Evolutionary conservation across 1,140 invertebrate genomes (phyloP).

Genomic region (Atopsyche davidsoni): DNA sequence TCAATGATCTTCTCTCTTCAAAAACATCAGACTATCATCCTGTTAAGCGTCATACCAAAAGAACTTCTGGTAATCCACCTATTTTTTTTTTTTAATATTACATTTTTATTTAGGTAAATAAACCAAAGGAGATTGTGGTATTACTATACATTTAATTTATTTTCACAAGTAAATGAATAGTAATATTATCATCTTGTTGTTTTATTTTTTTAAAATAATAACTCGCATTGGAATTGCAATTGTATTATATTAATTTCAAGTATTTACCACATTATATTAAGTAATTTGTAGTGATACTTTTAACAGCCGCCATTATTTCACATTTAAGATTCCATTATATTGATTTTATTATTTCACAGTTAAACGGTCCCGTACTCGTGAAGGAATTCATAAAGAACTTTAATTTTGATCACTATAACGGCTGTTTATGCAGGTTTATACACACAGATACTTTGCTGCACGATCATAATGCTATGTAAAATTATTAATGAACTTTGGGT

Average conservation of each 20-base stretch:
- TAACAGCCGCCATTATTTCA: background rate
- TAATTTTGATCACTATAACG: conserved; percentile 20
- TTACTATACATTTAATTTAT: background rate
- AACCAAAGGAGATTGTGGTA: background rate
- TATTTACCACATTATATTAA: no score
- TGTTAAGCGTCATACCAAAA: conserved; percentile 18
- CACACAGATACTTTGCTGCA: conserved; percentile 1
- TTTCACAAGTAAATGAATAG: no score
- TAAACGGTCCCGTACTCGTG: conserved; percentile 25
- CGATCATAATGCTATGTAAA: no score
- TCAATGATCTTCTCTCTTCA: conserved; percentile 18
- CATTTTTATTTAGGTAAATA: background rate
- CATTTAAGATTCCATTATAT: background rate
- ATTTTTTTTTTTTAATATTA: background rate
- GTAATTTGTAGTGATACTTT: background rate
- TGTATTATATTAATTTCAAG: no score
- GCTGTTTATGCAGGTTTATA: conserved; percentile 12
- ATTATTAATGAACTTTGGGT: no score
- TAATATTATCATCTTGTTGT: background rate
- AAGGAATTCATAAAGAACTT: conserved; percentile 26
- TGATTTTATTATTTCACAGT: conserved; percentile 22
- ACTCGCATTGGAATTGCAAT: no score
- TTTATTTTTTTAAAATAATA: background rate
- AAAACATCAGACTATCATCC: conserved; percentile 19
- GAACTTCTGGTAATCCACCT: background rate